Evolutionary conservation across 2,888 invertebrate species (phyloP).

Genomic region (Cantharis rustica): DNA sequence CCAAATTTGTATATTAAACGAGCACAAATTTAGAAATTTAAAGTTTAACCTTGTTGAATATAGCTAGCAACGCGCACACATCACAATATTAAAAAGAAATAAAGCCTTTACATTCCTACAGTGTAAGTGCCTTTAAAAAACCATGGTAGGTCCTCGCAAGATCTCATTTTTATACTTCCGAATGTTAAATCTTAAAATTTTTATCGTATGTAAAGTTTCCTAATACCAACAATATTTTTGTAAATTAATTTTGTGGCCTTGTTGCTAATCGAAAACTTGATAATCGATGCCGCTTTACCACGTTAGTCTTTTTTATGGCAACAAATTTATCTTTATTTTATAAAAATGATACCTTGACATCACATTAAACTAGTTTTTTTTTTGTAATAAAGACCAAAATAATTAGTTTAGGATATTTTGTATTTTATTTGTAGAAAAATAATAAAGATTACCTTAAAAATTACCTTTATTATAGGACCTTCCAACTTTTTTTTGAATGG

Average conservation of each 20-base stretch:
- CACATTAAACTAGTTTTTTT: background rate
- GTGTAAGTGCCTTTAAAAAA: background rate
- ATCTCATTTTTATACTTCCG: slow-evolving; percentile 54
- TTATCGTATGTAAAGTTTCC: background rate
- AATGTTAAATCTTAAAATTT: slow-evolving; percentile 34
- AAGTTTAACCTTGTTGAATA: background rate
- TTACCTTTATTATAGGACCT: background rate
- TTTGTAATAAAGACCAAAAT: background rate
- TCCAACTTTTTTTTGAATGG: too few relatives aligned
- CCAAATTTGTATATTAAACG: background rate
- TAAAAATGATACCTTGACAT: background rate
- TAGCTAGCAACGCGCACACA: background rate
- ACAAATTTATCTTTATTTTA: background rate
- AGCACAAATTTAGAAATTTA: background rate
- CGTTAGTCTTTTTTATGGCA: background rate
- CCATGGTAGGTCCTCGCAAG: slow-evolving; percentile 47
- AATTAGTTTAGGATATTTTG: background rate
- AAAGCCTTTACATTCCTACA: background rate
- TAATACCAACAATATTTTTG: background rate
- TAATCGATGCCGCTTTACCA: background rate
- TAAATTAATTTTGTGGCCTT: background rate
- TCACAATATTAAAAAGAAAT: background rate
- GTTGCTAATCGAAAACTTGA: background rate
- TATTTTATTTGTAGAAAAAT: background rate
- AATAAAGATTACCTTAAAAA: background rate